A percentile compares a stretch with the other conserved stretches of the same genome.
Evolutionary conservation across 2,797 vertebrate species (phyloP).

Genomic region (Phataginus tetradactyla): DNA sequence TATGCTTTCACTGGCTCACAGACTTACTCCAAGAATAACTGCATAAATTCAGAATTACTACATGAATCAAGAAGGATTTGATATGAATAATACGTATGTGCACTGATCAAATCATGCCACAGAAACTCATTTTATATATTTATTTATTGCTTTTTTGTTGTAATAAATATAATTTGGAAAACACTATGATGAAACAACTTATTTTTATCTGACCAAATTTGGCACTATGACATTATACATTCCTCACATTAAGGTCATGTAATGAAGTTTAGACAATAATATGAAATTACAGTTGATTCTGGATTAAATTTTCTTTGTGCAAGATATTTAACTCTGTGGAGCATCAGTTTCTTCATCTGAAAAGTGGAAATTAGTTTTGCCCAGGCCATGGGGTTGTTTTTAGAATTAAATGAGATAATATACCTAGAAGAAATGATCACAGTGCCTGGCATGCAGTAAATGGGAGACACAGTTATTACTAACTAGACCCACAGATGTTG

Average conservation of each 20-base stretch:
- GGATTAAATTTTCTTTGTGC: not conserved
- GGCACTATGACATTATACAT: not conserved
- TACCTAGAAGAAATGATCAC: not conserved
- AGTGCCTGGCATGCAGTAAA: no score
- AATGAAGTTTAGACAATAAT: not conserved
- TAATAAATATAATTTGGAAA: constrained; percentile 30
- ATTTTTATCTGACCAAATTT: not conserved
- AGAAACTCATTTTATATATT: not conserved
- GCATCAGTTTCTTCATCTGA: not conserved
- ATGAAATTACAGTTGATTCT: not conserved
- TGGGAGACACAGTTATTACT: not conserved
- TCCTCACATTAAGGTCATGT: not conserved
- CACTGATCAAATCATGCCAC: not conserved
- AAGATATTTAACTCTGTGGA: not conserved
- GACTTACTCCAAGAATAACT: not conserved
- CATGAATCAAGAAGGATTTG: constrained; percentile 23
- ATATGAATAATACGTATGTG: not conserved
- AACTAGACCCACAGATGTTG: not conserved
- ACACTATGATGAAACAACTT: not conserved
- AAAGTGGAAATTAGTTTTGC: not conserved
- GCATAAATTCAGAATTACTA: no score
- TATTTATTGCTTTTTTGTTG: not conserved
- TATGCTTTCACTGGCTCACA: not conserved
- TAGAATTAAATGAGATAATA: not conserved
- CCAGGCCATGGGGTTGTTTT: not conserved